Evolutionary conservation across 2,888 invertebrate species (phyloP).

Genomic region (Netelia virgata): DNA sequence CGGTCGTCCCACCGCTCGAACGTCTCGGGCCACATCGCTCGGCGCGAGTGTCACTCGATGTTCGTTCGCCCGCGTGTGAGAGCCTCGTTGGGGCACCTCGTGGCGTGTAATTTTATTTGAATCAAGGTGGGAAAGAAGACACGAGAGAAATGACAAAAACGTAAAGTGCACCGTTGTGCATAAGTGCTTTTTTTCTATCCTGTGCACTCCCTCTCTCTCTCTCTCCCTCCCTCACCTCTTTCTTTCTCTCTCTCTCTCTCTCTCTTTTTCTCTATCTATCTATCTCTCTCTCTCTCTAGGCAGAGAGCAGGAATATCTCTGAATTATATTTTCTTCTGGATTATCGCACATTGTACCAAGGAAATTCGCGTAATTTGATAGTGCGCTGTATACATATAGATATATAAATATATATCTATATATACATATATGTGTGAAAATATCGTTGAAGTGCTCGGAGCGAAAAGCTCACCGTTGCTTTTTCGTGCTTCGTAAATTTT

Average conservation of each 20-base stretch:
- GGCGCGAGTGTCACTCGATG: slow-evolving; percentile 25
- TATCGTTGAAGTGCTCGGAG: not conserved
- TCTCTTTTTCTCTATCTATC: not conserved
- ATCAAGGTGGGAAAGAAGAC: not conserved
- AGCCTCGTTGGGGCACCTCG: slow-evolving; percentile 15
- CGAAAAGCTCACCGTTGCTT: not conserved
- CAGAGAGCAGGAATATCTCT: not conserved
- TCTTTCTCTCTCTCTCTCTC: not conserved
- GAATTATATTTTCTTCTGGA: not conserved
- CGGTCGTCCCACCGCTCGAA: slow-evolving; percentile 5
- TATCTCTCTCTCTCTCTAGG: not conserved
- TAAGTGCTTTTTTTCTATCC: slow-evolving; percentile 18
- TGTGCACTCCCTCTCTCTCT: slow-evolving; percentile 2
- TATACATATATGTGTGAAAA: not conserved
- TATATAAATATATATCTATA: no score
- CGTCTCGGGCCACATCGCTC: not conserved
- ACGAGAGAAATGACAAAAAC: slow-evolving; percentile 12
- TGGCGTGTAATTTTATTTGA: slow-evolving; percentile 19
- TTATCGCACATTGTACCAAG: not conserved
- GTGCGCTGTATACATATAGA: not conserved
- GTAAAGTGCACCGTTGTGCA: slow-evolving; percentile 43
- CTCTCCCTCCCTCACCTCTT: not conserved
- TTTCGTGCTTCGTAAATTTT: not conserved
- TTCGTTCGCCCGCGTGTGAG: slow-evolving; percentile 16
- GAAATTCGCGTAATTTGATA: slow-evolving; percentile 1